Evolutionary conservation across 2,113 vertebrate genomes (phyloP), one percentile per base, ranked within the genome.

Genomic region (Myanophis thanlyinensis): DNA sequence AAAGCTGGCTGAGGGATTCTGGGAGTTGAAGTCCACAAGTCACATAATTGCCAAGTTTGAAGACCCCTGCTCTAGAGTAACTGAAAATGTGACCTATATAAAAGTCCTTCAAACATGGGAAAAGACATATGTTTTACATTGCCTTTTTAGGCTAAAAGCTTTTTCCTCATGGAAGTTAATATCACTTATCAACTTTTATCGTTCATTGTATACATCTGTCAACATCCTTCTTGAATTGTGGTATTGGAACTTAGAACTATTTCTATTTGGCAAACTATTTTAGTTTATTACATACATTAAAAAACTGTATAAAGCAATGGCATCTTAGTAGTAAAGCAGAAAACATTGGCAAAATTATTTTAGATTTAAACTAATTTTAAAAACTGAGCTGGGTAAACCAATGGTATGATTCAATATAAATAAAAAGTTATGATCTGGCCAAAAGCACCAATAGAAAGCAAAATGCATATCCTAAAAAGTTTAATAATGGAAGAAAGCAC

Each of bases 231-330:
- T 90, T 90, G 47, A 49, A 90, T 20, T 67, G 46, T 62, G 25
- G 13, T 89, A 47, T 35, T 0, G 4, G 12, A 67, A 35, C 23
- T 20, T 10, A 67, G 27, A 90, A 90, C 18, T 54, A 54, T 85
- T 20, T 91, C 47, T 90, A 8, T 40, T 48, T 93, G 93, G 94
- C 93, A 96, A 93, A 95, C 94, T 95, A 95, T 96, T 95, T 95
- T 87, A 90, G 0, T 1, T 95, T 93, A 93, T 92, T 93, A 1
- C 25, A 88, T 91, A 91, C 8, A 20, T 95, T 96, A 95, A 96
- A 96, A 95, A 95, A 97, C 93, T 84, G 86, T 96, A 97, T 52
- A 86, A 85, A 62, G 40, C 27, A 44, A 44, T 27, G 4, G 80
- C 23, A 52, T 5, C 23, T 92, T 49, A 62, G 1, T 85, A 23